These are phyloP conservation scores for Pelvicachromis taeniatus DNA, from an alignment of 2,113 vertebrate species.

Conservation along the genomic window DNA sequence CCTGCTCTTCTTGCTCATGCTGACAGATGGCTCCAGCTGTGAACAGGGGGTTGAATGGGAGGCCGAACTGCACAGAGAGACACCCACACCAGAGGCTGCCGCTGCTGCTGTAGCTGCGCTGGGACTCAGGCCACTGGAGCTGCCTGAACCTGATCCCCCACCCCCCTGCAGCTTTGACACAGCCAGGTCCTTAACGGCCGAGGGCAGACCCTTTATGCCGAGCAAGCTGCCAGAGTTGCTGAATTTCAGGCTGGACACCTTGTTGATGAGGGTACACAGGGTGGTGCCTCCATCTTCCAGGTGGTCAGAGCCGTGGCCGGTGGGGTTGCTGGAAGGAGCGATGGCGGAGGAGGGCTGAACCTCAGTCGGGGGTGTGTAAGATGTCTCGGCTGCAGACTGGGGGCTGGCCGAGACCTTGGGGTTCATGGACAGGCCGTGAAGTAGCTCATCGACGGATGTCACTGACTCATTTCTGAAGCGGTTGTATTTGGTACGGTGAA, in stretches of 20 bases:
- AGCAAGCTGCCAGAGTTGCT: constrained; percentile 86
- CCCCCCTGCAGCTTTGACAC: constrained; percentile 91
- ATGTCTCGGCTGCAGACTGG: constrained; percentile 78
- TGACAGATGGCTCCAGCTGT: constrained; percentile 77
- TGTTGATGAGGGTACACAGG: constrained; percentile 95
- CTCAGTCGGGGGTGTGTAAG: constrained; percentile 82
- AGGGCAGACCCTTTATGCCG: constrained; percentile 91
- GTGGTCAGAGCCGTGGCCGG: constrained; percentile 71
- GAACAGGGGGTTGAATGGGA: constrained; percentile 78
- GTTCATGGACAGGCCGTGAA: constrained; percentile 95
- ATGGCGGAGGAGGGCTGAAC: constrained; percentile 62
- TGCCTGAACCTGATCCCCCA: constrained; percentile 74
- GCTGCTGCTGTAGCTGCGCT: constrained; percentile 53
- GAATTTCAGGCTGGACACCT: constrained; percentile 97
- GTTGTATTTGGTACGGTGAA: constrained; percentile 99
- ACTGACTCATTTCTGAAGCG: constrained; percentile 99
- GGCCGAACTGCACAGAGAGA: constrained; percentile 78
- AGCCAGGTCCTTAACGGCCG: constrained; percentile 95
- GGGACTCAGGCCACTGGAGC: constrained; percentile 76
- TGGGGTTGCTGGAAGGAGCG: constrained; percentile 63
- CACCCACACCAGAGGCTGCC: constrained; percentile 66
- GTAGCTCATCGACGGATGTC: constrained; percentile 96
- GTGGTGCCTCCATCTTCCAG: constrained; percentile 92
- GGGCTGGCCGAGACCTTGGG: constrained; percentile 88
- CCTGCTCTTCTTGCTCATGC: constrained; percentile 82